These are phyloP conservation scores for Coilia nasus DNA, from an alignment of 2,797 vertebrate genomes.

Conservation along the genomic window DNA sequence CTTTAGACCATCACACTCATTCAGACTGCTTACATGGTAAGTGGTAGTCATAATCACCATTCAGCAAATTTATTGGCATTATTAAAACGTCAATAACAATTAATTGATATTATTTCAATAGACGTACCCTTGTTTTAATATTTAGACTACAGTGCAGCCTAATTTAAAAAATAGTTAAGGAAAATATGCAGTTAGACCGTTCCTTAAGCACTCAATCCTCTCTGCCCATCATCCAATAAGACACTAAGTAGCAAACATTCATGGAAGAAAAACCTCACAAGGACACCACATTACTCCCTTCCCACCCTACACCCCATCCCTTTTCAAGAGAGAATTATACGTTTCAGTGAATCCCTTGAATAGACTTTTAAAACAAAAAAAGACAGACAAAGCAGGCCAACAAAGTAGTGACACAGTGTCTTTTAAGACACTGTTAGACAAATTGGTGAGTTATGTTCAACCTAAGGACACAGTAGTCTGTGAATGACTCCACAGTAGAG, in stretches of 20 bases:
- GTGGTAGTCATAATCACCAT: background rate
- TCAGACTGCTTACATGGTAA: background rate
- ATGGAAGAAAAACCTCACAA: background rate
- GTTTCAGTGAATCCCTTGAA: background rate
- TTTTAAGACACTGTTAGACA: background rate
- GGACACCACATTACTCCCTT: background rate
- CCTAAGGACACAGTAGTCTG: background rate
- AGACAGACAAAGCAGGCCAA: background rate
- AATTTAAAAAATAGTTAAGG: background rate
- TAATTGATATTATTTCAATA: background rate
- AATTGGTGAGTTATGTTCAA: conserved; percentile 1
- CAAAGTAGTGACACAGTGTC: background rate
- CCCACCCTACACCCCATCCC: no score
- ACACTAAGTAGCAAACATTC: background rate
- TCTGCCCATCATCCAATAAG: background rate
- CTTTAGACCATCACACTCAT: background rate
- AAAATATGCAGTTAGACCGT: background rate
- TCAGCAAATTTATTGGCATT: background rate
- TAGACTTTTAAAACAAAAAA: background rate
- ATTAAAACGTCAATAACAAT: background rate
- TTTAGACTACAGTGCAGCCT: background rate
- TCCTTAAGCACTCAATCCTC: no score
- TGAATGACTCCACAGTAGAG: background rate
- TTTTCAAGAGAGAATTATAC: background rate
- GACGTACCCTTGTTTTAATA: background rate